Base-by-base conservation (phyloP, 92 coral and sea anemone genomes). In the Parazoanthus darwini region DNA sequence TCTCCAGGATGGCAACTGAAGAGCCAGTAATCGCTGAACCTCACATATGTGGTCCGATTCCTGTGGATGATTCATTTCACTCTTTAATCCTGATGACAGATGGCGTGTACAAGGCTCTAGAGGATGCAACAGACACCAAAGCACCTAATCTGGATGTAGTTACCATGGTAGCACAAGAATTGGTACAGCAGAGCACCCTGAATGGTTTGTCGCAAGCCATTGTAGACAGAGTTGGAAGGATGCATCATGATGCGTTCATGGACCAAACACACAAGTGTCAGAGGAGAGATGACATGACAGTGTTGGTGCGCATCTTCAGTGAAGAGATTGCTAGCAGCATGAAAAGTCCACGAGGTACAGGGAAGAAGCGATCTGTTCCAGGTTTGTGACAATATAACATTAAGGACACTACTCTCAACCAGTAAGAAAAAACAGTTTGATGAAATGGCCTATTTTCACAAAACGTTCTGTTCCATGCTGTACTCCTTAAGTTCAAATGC, bases 1-100 rank as follows among this genome's bases (percentile, higher is more conserved):
- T 56, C 81, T 50, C 20, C 63, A 97, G 99, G 85, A 86, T 86
- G 36, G 98, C 99, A 4, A 87, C 93, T 1, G 98, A 93, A 74
- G 99, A 97, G 88, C 99, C 99, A 13, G 99, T 97, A 18, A 97
- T 97, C 5, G 99, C 98, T 0, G 98, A 97, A 89, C 99, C 99
- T 20, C 91, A 95, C 87, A 95, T 93, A 42, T 88, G 74, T 72
- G 98, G 98, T 74, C 97, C 98, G 39, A 90, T 95, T 70, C 94
- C 95, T 59, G 90, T 97, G 43, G 98, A 97, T 44, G 93, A 93
- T 33, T 82, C 99, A 51, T 95, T 97, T 85, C 94, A 90, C 85
- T 95, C 95, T 18, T 82, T 97, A 29, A 92, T 97, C 56, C 93
- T 97, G 46, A 97, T 97, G 98, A 95, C 99, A 15, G 99, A 97